A percentile compares a stretch with the other conserved stretches of the same genome.
Evolutionary conservation across 1,140 invertebrate genomes (phyloP).

Genomic region (Callitettix versicolor): DNA sequence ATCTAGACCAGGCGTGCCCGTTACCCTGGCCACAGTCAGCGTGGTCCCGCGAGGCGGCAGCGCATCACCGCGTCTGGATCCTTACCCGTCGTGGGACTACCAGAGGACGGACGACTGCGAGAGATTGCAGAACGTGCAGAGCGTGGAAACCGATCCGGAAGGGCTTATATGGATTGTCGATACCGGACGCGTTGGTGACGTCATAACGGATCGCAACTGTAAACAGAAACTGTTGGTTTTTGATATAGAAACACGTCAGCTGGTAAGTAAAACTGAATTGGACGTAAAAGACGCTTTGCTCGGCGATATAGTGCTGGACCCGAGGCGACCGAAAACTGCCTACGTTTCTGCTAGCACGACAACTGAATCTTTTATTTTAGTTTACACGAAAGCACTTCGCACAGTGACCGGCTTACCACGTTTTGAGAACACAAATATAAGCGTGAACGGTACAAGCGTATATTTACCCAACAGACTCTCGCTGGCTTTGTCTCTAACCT

Average conservation of each 20-base stretch:
- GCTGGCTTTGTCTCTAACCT: slow-evolving; percentile 23
- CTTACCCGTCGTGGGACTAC: slow-evolving; percentile 55
- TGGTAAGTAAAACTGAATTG: neutral
- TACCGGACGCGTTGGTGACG: slow-evolving; percentile 41
- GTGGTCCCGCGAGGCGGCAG: slow-evolving; percentile 32
- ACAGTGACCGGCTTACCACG: slow-evolving; percentile 43
- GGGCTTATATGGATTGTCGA: slow-evolving; percentile 63
- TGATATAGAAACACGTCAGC: slow-evolving; percentile 41
- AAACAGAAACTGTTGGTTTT: slow-evolving; percentile 54
- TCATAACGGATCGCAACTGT: slow-evolving; percentile 38
- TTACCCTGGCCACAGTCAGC: slow-evolving; percentile 49
- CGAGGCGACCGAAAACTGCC: slow-evolving; percentile 30
- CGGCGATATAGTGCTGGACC: slow-evolving; percentile 11
- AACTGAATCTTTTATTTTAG: slow-evolving; percentile 54
- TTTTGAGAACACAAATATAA: slow-evolving; percentile 37
- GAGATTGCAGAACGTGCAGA: slow-evolving; percentile 56
- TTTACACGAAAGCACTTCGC: slow-evolving; percentile 46
- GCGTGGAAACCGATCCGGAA: slow-evolving; percentile 53
- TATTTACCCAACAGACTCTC: slow-evolving; percentile 16
- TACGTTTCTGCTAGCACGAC: slow-evolving; percentile 57
- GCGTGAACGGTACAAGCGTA: slow-evolving; percentile 42
- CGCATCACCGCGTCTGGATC: slow-evolving; percentile 45
- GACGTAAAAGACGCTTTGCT: neutral
- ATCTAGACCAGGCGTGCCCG: slow-evolving; percentile 51
- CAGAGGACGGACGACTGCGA: slow-evolving; percentile 48